Base-by-base conservation (phyloP, 35 echinoderm and acorn worm genomes). In the Acanthaster planci region DNA sequence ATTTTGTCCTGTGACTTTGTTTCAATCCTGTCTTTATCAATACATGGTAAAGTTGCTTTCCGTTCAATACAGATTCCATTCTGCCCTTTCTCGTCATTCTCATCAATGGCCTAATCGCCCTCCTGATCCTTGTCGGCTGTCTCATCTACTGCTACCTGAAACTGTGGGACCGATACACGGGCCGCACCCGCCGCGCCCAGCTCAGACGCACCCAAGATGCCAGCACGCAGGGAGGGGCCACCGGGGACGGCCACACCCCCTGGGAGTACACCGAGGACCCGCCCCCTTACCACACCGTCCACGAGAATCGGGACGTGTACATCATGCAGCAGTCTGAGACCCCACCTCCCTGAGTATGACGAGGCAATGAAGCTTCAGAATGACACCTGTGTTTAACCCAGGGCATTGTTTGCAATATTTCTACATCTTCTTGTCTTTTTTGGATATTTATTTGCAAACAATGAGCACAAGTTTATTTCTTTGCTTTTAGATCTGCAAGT, bases 301-400 rank as follows among this genome's bases (percentile, higher is more conserved):
- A 31, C 26, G 64, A 72, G 30, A 72, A 72, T 34, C 64, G 34
- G 9, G 64, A 72, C 9, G 64, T 72, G 7, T 72, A 72, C 64
- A 72, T 72, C 64, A 72, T 10, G 23, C 64, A 72, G 64, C 64
- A 26, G 64, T 72, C 64, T 72, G 64, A 72, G 30, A 72, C 64
- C 64, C 64, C 64, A 8, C 64, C 64, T 35, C 64, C 64, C 34
- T n/a, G 64, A 72, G 8, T 72, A 72, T 26, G 23, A 29, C 34
- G 64, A 72, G 34, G 64, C 34, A 31, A 35, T 72, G 64, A 72
- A 72, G n/a, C 64, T 72, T 72, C 64, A 72, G 29, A 8, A 19
- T 2, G 64, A 72, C 23, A 72, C 64, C 26, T 34, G 34, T 72
- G 64, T 72, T 29, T 72, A 47, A 47, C 42, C 12, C 42, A 47